These are phyloP conservation scores for Bimastos eiseni DNA, from an alignment of 2,888 invertebrate species.

Conservation along the genomic window DNA sequence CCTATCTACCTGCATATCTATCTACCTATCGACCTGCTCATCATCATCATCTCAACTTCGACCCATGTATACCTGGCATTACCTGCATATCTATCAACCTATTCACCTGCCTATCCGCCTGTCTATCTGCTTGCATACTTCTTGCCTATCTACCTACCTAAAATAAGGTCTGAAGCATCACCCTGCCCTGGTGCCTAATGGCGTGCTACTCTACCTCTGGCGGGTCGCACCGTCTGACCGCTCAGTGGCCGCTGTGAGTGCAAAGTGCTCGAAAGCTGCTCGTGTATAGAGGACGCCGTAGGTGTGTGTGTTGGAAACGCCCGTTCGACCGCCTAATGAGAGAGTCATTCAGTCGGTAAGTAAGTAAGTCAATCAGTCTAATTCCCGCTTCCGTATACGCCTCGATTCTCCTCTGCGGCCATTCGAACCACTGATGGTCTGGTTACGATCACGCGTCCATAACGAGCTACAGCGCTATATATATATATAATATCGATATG, in stretches of 20 bases:
- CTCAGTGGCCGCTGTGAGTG: neutral
- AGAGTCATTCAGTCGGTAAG: neutral
- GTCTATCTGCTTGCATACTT: too few species aligned
- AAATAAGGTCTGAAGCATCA: neutral
- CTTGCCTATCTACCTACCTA: too few species aligned
- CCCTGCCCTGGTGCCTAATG: neutral
- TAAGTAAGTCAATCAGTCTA: constrained; percentile 6
- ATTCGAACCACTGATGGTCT: neutral
- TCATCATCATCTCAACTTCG: too few species aligned
- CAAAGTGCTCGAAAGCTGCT: constrained; percentile 2
- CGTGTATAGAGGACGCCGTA: neutral
- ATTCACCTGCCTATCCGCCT: too few species aligned
- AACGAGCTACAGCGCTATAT: too few species aligned
- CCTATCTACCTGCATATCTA: too few species aligned
- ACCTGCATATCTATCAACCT: too few species aligned
- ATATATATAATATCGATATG: too few species aligned
- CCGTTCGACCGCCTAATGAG: neutral
- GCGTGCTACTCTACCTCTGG: neutral
- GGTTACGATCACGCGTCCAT: neutral
- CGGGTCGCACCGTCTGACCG: neutral
- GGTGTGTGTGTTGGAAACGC: neutral
- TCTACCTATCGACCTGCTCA: too few species aligned
- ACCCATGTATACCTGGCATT: too few species aligned
- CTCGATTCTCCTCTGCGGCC: neutral
- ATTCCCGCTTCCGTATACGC: neutral